Base-by-base conservation (phyloP, 2,797 vertebrate genomes). In the Hypotaenidia philippensis region DNA sequence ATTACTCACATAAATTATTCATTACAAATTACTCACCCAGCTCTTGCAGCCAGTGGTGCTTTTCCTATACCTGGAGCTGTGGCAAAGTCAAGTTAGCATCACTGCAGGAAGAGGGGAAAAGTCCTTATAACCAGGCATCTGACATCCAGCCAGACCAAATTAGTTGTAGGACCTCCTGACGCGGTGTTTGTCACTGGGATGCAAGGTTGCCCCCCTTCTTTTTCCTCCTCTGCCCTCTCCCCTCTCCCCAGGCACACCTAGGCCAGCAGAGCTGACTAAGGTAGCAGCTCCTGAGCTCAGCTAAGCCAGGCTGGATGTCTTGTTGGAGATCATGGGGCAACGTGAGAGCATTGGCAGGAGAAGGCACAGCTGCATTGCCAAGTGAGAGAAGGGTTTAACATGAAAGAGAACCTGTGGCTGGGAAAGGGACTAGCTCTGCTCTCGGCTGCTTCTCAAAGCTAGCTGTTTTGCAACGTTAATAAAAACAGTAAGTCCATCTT, bases 351-450 rank as follows among this genome's bases (percentile, higher is more conserved):
- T 15, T 41, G 76, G 66, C 71, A 88, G 64, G 34, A 63, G 64
- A 84, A 83, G 82, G 50, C 41, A 83, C 7, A 6, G n/a, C 41
- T 44, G 29, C 4, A 4, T 60, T 69, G 66, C 80, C 84, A 83
- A 83, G 53, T 57, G 57, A 65, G 78, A 36, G 74, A 94, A 72
- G 53, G 45, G 66, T 83, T 85, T 91, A 83, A 87, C 85, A 83
- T 6, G 29, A 68, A 68, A 61, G 70, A 92, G 49, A 55, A 78
- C 53, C 57, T 66, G 66, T 44, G 69, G n/a, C 52, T 84, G 65
- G 45, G 53, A 64, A 87, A 79, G 70, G 20, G 22, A 44, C 70
- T 32, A 29, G 32, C 40, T 81, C 52, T 10, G 2, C 52, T 77
- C 77, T 25, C 4, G 0, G 44, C 52, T 87, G 64, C 45, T 76